Conservation (phyloP, 2,797 vertebrate species). For the Anableps anableps region DNA sequence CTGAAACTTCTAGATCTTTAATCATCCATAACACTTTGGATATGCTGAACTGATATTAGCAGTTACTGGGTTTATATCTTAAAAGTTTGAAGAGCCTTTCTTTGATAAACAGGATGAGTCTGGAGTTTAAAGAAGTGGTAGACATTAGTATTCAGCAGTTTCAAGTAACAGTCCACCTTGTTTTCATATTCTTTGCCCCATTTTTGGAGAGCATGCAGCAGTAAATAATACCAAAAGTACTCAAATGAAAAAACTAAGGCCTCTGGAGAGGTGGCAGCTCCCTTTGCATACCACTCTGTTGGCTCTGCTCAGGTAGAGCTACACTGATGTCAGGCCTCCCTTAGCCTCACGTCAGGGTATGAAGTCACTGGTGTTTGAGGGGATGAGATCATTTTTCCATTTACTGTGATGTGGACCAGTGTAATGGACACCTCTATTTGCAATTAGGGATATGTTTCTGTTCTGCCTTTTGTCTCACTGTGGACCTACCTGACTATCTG, state of each 20-base stretch:
- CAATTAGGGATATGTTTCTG: slow-evolving; percentile 63
- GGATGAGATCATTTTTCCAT: slow-evolving; percentile 84
- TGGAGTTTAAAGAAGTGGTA: neutral
- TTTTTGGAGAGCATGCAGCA: slow-evolving; percentile 22
- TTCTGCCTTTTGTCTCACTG: slow-evolving; percentile 34
- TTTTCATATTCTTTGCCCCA: slow-evolving; percentile 21
- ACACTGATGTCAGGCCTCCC: slow-evolving; percentile 70
- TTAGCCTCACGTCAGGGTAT: slow-evolving; percentile 61
- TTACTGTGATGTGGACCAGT: slow-evolving; percentile 70
- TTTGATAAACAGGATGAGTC: neutral
- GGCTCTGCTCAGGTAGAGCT: slow-evolving; percentile 63
- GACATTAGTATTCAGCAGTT: neutral
- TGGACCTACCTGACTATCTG: slow-evolving; percentile 22
- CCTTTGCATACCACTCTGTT: slow-evolving; percentile 35
- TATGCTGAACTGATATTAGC: neutral
- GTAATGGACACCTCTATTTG: slow-evolving; percentile 80
- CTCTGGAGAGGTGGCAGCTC: slow-evolving; percentile 19
- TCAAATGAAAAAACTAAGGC: slow-evolving; percentile 41
- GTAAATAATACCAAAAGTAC: slow-evolving; percentile 58
- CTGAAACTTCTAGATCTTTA: neutral
- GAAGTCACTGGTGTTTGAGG: slow-evolving; percentile 77
- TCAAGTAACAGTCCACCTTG: slow-evolving; percentile 29
- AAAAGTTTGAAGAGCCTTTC: neutral
- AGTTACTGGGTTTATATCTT: neutral
- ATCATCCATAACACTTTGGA: neutral